Base-by-base conservation (phyloP, 2,888 invertebrate species). In the Gnatocerus cornutus region DNA sequence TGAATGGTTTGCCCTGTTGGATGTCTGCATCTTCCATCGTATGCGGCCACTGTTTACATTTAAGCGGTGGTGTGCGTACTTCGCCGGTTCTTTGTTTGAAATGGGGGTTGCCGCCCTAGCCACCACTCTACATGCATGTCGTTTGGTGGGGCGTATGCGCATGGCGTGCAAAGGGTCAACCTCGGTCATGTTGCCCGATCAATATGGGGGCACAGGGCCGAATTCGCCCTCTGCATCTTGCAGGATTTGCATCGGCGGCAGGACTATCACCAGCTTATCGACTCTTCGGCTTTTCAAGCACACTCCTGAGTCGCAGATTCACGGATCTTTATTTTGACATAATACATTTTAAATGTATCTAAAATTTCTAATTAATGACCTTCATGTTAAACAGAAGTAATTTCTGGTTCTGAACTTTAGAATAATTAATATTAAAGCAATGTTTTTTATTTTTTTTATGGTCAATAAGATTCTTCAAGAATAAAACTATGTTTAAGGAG, bases 1-100 rank as follows among this genome's bases (percentile, higher is more conserved):
- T 93, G 83, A 92, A 93, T 29, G 93, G 93, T 83, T 90, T 91
- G 76, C 87, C 89, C 73, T 77, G 74, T 71, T 79, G 79, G 62
- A 76, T 77, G 53, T 83, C 86, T 77, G 87, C 87, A 82, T 87
- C 86, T 80, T 89, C 89, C 89, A 89, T 89, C 81, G 30, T 75
- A 21, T 64, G 52, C 30, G 27, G 30, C 16, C 62, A 45, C 46
- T 62, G 21, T 72, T 71, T 71, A 68, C 74, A 71, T 72, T 64
- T 71, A 67, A 64, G 37, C 14, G 12, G 29, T 56, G 12, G 21
- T 27, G 45, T 64, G 48, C 46, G 41, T 13, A 27, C 52, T 33
- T 27, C 21, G 45, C 37, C 14, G 52, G 12, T 27, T 66, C 72
- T 70, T 67, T 71, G 71, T 72, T 71, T 68, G 43, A 61, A 73